Percentiles rank a stretch among this genome's conserved stretches.
Evolutionary conservation across 1,140 invertebrate genomes (phyloP).

Genomic region (Zaprionus africanus): DNA sequence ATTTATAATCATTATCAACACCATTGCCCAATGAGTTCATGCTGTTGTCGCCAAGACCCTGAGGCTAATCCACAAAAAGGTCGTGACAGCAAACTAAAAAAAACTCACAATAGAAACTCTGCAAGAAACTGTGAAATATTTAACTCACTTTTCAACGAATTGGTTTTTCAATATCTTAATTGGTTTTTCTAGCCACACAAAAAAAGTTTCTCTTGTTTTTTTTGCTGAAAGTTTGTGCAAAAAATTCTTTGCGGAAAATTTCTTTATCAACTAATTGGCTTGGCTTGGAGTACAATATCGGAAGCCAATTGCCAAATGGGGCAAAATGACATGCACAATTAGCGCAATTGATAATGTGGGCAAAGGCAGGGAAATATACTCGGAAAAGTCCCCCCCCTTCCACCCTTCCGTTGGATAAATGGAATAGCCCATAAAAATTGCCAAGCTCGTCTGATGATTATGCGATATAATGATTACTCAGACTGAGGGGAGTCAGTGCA

Average conservation of each 20-base stretch:
- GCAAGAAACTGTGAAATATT: background rate
- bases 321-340: conserved; percentile 4
- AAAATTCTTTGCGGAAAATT: background rate
- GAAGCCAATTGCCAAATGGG: background rate
- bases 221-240: background rate
- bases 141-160: background rate
- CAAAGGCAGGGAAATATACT: too few relatives aligned
- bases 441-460: background rate
- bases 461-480: conserved; percentile 1
- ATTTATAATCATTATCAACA: conserved; percentile 5
- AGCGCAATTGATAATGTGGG: background rate
- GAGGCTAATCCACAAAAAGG: background rate
- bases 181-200: conserved; percentile 1
- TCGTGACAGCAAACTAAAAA: background rate
- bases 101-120: background rate
- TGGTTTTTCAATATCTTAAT: conserved; percentile 17
- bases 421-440: conserved; percentile 26
- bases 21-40: conserved; percentile 1
- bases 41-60: background rate
- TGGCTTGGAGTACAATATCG: background rate
- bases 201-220: conserved; percentile 1
- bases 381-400: background rate
- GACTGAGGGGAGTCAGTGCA: conserved; percentile 45
- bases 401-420: conserved; percentile 44
- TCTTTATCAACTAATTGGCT: conserved; percentile 47